Percentiles rank a stretch among this genome's conserved stretches.
Conservation (phyloP, 2,888 invertebrate species). For the Formica aserva region DNA sequence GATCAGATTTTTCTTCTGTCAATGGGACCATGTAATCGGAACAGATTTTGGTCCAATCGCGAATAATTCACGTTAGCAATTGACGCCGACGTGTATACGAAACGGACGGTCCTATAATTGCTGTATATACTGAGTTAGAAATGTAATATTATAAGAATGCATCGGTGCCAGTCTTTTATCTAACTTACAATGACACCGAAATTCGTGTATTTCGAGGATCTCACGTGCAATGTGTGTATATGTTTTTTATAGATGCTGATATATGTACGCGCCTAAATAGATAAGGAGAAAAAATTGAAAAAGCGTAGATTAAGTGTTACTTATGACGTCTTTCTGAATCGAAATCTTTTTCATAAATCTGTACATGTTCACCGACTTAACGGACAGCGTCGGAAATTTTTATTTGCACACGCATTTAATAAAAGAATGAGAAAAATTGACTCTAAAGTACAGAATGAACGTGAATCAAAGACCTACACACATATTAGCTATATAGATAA, state of each 20-base stretch:
- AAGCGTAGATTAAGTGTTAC: constrained; percentile 32
- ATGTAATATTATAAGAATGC: constrained; percentile 11
- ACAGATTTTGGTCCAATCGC: constrained; percentile 39
- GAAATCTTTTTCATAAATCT: constrained; percentile 29
- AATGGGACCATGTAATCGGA: constrained; percentile 45
- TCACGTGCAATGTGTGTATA: neutral
- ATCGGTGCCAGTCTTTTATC: constrained; percentile 53
- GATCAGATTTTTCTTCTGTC: constrained; percentile 36
- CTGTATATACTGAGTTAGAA: constrained; percentile 39
- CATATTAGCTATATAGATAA: neutral
- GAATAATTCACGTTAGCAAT: constrained; percentile 27
- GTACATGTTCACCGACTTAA: constrained; percentile 41
- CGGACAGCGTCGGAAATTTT: constrained; percentile 9
- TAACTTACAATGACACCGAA: constrained; percentile 39
- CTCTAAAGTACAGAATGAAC: neutral
- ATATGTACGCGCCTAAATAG: constrained; percentile 7
- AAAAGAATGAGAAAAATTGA: constrained; percentile 18
- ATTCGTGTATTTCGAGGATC: constrained; percentile 18
- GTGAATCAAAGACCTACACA: neutral
- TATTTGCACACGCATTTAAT: constrained; percentile 43
- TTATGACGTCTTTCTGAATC: neutral
- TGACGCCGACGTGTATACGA: neutral
- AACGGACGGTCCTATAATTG: constrained; percentile 38
- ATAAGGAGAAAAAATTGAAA: neutral
- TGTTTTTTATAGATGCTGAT: constrained; percentile 34